Evolutionary conservation across 1,140 invertebrate species (phyloP).

Genomic region (Lineus longissimus): DNA sequence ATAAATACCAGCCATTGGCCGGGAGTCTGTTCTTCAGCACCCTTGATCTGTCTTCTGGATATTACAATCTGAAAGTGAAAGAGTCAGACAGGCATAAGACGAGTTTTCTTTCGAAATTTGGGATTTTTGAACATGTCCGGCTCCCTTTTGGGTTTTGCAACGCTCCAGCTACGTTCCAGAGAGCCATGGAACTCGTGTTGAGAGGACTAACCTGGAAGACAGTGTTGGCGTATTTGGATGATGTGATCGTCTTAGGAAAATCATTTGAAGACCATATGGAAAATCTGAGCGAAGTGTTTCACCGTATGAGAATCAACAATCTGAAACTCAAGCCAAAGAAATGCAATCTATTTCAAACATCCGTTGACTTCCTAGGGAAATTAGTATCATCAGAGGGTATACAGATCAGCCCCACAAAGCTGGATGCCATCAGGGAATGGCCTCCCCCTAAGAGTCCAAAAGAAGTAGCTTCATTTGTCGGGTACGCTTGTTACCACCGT

Average conservation of each 20-base stretch:
- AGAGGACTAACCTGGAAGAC: too few relatives aligned
- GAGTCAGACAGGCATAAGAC: slow-evolving; percentile 20
- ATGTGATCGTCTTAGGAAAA: slow-evolving; percentile 4
- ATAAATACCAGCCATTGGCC: slow-evolving; percentile 5
- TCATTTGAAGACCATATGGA: slow-evolving; percentile 10
- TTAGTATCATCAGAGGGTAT: slow-evolving; percentile 7
- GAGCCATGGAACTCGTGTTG: too few relatives aligned
- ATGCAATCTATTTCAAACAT: slow-evolving; percentile 17
- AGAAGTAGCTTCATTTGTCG: slow-evolving; percentile 18
- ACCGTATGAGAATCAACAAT: slow-evolving; percentile 12
- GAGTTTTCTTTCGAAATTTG: slow-evolving; percentile 21
- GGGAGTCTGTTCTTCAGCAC: slow-evolving; percentile 12
- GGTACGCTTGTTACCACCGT: slow-evolving; percentile 23
- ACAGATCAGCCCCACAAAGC: neutral
- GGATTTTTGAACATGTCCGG: slow-evolving; percentile 14
- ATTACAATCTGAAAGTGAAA: slow-evolving; percentile 17
- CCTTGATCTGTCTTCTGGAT: slow-evolving; percentile 11
- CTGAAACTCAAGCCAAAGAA: slow-evolving; percentile 20
- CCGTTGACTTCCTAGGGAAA: slow-evolving; percentile 17
- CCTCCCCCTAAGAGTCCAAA: slow-evolving; percentile 7
- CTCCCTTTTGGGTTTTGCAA: slow-evolving; percentile 26
- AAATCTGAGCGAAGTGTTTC: neutral
- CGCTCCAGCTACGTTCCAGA: too few relatives aligned
- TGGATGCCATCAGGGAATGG: slow-evolving; percentile 13
- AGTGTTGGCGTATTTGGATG: too few relatives aligned